Percentiles rank a stretch among this genome's conserved stretches.
phyloP scores from a whole-genome alignment of 2,113 vertebrate species.

The Rhinopomastus cyanomelas region DNA sequence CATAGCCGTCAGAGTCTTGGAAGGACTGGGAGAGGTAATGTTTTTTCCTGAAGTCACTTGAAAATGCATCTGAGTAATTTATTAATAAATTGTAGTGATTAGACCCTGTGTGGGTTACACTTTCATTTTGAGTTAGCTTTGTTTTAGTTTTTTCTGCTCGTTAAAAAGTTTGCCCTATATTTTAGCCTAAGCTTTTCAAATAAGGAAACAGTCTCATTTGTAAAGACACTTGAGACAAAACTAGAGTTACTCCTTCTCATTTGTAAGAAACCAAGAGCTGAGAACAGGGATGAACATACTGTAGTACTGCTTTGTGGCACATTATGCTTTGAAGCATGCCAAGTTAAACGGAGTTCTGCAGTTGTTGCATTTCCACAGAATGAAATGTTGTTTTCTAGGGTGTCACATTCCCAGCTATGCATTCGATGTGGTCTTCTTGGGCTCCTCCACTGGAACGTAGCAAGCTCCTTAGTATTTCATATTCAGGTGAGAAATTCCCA shows the following conservation, averaged over 20 bases:
- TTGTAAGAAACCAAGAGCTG: background rate
- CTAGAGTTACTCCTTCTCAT: background rate
- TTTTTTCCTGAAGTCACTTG: background rate
- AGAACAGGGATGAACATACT: background rate
- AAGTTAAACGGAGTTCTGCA: background rate
- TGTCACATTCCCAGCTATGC: constrained; percentile 96
- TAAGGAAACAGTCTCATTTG: background rate
- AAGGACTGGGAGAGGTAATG: constrained; percentile 93
- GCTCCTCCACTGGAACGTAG: constrained; percentile 96
- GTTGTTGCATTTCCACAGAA: background rate
- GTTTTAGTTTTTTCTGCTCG: background rate
- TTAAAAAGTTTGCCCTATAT: background rate
- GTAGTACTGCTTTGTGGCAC: background rate
- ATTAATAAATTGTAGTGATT: background rate
- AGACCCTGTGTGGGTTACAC: background rate
- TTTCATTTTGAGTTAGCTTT: background rate
- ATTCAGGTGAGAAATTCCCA: constrained; percentile 83
- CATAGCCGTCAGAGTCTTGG: constrained; percentile 86
- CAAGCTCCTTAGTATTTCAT: constrained; percentile 92
- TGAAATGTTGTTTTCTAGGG: constrained; percentile 77
- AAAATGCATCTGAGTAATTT: background rate
- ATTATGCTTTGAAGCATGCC: background rate
- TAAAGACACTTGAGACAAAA: background rate
- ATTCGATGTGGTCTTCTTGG: constrained; percentile 96
- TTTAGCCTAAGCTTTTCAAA: background rate